A percentile compares a stretch with the other conserved stretches of the same genome.
Evolutionary conservation across 2,113 vertebrate species (phyloP).

Genomic region (Potamarius usumacintae): DNA sequence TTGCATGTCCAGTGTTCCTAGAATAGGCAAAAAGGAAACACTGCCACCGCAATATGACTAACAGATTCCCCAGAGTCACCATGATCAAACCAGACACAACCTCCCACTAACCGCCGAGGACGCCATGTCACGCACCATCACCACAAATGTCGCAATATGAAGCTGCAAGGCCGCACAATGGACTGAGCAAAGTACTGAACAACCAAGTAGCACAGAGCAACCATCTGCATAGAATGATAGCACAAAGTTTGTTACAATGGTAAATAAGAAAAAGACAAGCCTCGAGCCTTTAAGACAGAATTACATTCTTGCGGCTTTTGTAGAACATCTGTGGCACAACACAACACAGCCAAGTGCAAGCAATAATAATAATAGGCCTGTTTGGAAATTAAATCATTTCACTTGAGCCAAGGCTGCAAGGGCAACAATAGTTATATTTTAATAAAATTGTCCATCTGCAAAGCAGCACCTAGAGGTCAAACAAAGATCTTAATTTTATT

Average conservation of each 20-base stretch:
- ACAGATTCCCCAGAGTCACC: neutral
- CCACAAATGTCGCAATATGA: neutral
- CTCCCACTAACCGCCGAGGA: neutral
- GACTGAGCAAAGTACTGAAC: neutral
- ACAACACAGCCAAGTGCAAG: neutral
- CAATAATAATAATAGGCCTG: neutral
- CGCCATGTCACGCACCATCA: neutral
- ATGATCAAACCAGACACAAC: neutral
- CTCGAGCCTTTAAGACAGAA: constrained; percentile 4
- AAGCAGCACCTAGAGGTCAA: neutral
- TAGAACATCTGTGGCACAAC: constrained; percentile 14
- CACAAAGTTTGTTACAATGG: neutral
- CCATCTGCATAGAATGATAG: neutral
- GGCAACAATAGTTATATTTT: neutral
- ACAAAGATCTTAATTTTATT: neutral
- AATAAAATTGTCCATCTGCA: neutral
- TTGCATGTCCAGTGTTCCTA: neutral
- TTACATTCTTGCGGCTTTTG: neutral
- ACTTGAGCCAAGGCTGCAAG: neutral
- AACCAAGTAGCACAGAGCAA: neutral
- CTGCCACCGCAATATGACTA: neutral
- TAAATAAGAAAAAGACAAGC: neutral
- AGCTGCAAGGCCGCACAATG: neutral
- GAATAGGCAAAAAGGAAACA: neutral
- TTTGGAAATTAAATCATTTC: neutral